Base-by-base conservation (phyloP, 2,888 invertebrate species). In the Drepanosiphum platanoidis region DNA sequence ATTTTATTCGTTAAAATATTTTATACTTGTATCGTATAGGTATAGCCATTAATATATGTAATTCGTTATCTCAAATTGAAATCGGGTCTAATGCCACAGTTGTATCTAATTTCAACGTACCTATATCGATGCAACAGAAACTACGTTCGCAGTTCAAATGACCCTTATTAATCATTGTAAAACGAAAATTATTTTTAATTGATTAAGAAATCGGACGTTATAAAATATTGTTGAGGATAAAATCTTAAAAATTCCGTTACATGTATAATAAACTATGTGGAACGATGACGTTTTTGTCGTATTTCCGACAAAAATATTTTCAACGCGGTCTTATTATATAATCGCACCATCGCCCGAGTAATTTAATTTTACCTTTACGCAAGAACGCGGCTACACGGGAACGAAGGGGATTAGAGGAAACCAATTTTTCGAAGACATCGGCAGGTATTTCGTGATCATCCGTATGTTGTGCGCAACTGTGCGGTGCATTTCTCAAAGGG, bases 401-500 rank as follows among this genome's bases (percentile, higher is more conserved):
- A 74, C 22, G 9, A 27, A 27, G 15, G 32, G 32, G 27, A 61
- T 64, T 30, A 78, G 30, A 42, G 5, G 13, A 30, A 32, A 66
- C 7, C 4, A 13, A 78, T 78, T 78, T 78, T 78, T 66, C 42
- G 32, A 61, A 78, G 7, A 66, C 15, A 36, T 34, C 36, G n/a
- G 34, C 22, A 61, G 61, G 39, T 42, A 78, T 64, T 78, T 11
- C n/a, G 39, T 36, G 70, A 70, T 71, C 58, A n/a, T 27, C 39
- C 39, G 71, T 39, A 42, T 72, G 81, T 61, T 18, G 39, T 32
- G 34, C 46, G 64, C 32, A 52, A 80, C 64, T 30, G 27, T 27
- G n/a, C 74, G 64, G 83, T 75, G 66, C 83, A 84, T 84, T 84
- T 84, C 52, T 84, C 83, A 84, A 84, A 84, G 83, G 83, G 83